Evolutionary conservation across 2,888 invertebrate species (phyloP).

Genomic region (Drosophila putrida): DNA sequence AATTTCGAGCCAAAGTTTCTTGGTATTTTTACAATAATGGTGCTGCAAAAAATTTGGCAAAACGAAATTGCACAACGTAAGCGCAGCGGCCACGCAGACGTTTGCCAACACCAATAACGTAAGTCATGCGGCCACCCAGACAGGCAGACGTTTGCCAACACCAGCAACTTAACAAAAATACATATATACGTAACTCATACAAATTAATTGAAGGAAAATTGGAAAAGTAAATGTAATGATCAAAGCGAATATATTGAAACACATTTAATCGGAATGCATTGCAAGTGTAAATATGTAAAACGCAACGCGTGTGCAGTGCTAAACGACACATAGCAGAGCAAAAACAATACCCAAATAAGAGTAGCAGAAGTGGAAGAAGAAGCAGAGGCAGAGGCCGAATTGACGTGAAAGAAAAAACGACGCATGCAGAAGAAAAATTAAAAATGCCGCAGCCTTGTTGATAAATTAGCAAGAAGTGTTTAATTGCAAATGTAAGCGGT

Average conservation of each 20-base stretch:
- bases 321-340: conserved; percentile 58
- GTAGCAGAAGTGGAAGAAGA: conserved; percentile 36
- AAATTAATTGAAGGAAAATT: conserved; percentile 62
- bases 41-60: conserved; percentile 31
- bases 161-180: conserved; percentile 29
- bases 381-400: conserved; percentile 52
- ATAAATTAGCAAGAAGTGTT: conserved; percentile 63
- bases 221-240: conserved; percentile 49
- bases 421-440: conserved; percentile 74
- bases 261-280: conserved; percentile 47
- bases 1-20: too few species aligned
- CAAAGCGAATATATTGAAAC: conserved; percentile 35
- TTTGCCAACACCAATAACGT: too few species aligned
- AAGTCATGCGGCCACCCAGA: too few species aligned
- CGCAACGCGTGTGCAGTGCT: conserved; percentile 64
- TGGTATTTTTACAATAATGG: conserved; percentile 34
- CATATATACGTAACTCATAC: conserved; percentile 59
- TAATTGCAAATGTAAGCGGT: conserved; percentile 60
- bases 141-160: too few species aligned
- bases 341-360: conserved; percentile 52
- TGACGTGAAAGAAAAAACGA: conserved; percentile 71
- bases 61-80: conserved; percentile 34
- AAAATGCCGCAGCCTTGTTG: conserved; percentile 68
- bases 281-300: conserved; percentile 52
- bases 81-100: too few species aligned